Percentiles rank a stretch among this genome's conserved stretches.
These are phyloP conservation scores for Machimus atricapillus DNA, from an alignment of 2,888 invertebrate genomes.

Conservation along the genomic window DNA sequence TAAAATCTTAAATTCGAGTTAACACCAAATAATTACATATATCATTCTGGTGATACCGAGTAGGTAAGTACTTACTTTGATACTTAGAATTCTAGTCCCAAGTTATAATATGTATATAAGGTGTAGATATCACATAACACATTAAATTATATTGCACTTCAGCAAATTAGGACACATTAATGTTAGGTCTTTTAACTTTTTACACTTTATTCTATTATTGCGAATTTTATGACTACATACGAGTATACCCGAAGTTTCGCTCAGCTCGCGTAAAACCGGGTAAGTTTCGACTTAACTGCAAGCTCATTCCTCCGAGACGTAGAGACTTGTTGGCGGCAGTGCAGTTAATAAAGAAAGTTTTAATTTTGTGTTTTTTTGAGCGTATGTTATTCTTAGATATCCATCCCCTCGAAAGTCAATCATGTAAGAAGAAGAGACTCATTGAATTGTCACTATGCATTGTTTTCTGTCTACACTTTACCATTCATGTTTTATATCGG, in stretches of 20 bases:
- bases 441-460: background rate
- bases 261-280: background rate
- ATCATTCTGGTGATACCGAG: background rate
- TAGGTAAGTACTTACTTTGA: background rate
- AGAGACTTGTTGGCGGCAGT: background rate
- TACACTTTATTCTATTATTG: background rate
- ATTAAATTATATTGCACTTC: background rate
- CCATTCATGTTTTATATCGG: background rate
- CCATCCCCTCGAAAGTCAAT: conserved; percentile 12
- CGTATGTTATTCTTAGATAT: background rate
- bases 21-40: background rate
- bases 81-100: background rate
- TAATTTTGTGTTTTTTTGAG: conserved; percentile 14
- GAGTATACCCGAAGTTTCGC: background rate
- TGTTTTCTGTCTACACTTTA: background rate
- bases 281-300: too few species aligned
- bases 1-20: background rate
- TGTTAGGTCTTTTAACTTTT: background rate
- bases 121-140: background rate
- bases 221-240: too few species aligned
- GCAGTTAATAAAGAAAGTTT: background rate
- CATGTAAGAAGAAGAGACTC: background rate
- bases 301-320: background rate
- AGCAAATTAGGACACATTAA: background rate
- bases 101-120: background rate